Conservation (phyloP, 2,888 invertebrate genomes). For the Silvanus unidentatus region DNA sequence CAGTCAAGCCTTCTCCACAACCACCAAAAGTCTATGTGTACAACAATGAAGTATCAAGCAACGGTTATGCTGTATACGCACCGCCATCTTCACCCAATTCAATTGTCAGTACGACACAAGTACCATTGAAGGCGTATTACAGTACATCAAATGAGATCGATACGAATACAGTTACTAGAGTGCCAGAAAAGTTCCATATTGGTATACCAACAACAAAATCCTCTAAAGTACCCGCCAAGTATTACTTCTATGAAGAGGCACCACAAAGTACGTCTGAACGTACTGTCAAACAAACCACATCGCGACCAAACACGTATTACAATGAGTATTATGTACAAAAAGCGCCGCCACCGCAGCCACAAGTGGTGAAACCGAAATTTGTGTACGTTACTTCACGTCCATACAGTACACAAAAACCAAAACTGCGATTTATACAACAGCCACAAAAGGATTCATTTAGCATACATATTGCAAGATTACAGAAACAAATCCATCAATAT, state of each 20-base stretch:
- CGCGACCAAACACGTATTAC: conserved; percentile 18
- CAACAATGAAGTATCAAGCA: conserved; percentile 45
- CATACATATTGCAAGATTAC: conserved; percentile 60
- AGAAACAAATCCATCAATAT: conserved; percentile 58
- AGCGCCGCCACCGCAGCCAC: conserved; percentile 16
- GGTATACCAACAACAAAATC: conserved; percentile 14
- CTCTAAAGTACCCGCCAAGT: conserved; percentile 52
- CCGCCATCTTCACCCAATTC: conserved; percentile 39
- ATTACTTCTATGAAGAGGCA: conserved; percentile 62
- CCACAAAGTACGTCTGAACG: conserved; percentile 17
- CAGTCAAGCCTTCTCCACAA: conserved; percentile 40
- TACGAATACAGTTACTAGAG: conserved; percentile 48
- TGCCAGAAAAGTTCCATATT: conserved; percentile 31
- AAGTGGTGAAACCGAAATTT: conserved; percentile 26
- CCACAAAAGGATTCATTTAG: conserved; percentile 54
- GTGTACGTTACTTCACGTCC: conserved; percentile 37
- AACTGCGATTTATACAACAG: conserved; percentile 18
- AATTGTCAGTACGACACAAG: conserved; percentile 54
- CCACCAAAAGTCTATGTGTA: conserved; percentile 36
- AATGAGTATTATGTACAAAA: conserved; percentile 30
- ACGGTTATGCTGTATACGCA: conserved; percentile 51
- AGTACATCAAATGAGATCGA: conserved; percentile 51
- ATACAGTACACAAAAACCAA: conserved; percentile 33
- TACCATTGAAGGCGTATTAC: conserved; percentile 60
- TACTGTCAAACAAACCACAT: conserved; percentile 18